Evolutionary conservation across 2,888 invertebrate species (phyloP).

Genomic region (Apamea anceps): DNA sequence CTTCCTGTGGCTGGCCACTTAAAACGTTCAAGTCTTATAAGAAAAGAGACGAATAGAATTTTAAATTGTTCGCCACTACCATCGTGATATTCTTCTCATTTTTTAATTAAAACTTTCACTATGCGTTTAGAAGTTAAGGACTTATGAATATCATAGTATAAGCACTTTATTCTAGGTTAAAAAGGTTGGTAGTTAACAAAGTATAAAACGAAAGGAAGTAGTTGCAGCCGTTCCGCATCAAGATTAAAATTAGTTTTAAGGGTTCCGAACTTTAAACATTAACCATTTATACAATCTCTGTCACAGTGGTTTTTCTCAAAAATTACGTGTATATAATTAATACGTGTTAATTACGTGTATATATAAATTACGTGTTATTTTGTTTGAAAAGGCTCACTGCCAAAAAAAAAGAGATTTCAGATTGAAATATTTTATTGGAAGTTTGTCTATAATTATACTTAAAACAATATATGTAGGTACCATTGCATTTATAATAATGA

Average conservation of each 20-base stretch:
- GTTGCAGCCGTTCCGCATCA: background rate
- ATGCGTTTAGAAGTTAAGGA: constrained; percentile 35
- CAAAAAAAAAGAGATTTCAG: background rate
- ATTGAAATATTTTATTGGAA: background rate
- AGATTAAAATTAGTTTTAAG: background rate
- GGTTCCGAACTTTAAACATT: too few relatives aligned
- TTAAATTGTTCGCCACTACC: constrained; percentile 45
- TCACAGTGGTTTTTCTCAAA: background rate
- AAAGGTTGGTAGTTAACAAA: constrained; percentile 15
- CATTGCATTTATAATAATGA: background rate
- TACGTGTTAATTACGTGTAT: too few relatives aligned
- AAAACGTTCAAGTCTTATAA: constrained; percentile 41
- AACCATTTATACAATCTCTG: background rate
- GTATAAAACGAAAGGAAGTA: background rate
- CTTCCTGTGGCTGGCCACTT: constrained; percentile 52
- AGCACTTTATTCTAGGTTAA: constrained; percentile 9
- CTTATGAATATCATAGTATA: constrained; percentile 19
- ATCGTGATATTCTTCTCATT: constrained; percentile 48
- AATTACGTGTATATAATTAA: too few relatives aligned
- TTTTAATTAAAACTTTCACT: constrained; percentile 60
- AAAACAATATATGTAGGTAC: background rate
- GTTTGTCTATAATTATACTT: background rate
- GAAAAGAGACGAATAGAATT: constrained; percentile 50
- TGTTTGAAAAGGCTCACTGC: background rate
- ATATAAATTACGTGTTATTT: too few relatives aligned